Conservation (phyloP, 2,797 vertebrate genomes). For the Dryobates pubescens region DNA sequence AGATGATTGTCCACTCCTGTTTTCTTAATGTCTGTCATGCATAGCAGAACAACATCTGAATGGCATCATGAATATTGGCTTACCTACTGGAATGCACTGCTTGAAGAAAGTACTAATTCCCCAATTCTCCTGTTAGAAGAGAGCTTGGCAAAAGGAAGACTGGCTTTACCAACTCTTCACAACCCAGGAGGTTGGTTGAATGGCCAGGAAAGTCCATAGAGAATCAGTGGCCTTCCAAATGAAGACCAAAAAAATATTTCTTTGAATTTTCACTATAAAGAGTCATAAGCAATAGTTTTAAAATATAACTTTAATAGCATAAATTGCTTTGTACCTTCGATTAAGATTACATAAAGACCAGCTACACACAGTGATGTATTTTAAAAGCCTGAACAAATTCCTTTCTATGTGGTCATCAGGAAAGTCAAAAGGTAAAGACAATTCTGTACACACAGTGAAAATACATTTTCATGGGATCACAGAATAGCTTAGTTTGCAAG, state of each 20-base stretch:
- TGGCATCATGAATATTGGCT: neutral
- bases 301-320: neutral
- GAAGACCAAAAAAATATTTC: neutral
- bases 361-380: neutral
- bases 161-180: neutral
- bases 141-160: neutral
- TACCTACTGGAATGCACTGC: neutral
- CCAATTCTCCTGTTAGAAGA: neutral
- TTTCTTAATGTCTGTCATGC: neutral
- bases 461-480: neutral
- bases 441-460: neutral
- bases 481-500: neutral
- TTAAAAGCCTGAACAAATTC: neutral
- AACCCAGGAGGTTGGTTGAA: neutral
- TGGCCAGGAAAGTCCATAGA: neutral
- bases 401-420: neutral
- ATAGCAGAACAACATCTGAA: neutral
- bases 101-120: neutral
- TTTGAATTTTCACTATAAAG: neutral
- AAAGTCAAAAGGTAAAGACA: neutral
- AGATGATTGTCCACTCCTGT: neutral
- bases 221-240: neutral
- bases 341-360: neutral
- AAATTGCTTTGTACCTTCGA: neutral
- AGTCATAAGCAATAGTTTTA: neutral